Evolutionary conservation across 2,113 vertebrate species (phyloP).

Genomic region (Mugil cephalus): DNA sequence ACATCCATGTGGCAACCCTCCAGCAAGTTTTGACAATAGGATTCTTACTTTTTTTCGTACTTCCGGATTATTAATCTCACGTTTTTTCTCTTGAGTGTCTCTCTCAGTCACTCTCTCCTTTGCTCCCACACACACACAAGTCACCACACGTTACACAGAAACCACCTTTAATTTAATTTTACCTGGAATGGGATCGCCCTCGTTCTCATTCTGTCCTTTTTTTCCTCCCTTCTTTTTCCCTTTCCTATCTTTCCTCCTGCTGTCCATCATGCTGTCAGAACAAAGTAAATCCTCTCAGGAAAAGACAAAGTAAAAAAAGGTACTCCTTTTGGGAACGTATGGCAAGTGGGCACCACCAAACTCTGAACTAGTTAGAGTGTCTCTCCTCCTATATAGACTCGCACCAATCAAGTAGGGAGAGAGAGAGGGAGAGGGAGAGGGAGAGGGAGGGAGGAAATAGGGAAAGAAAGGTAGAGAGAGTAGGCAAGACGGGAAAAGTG

Average conservation of each 20-base stretch:
- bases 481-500: slow-evolving; percentile 58
- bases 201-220: slow-evolving; percentile 77
- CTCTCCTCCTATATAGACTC: slow-evolving; percentile 86
- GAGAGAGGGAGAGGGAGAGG: slow-evolving; percentile 43
- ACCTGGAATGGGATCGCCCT: slow-evolving; percentile 75
- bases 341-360: slow-evolving; percentile 78
- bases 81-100: slow-evolving; percentile 40
- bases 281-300: slow-evolving; percentile 82
- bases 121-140: slow-evolving; percentile 26
- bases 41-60: slow-evolving; percentile 58
- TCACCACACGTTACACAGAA: slow-evolving; percentile 32
- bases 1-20: slow-evolving; percentile 76
- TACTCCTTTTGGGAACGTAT: slow-evolving; percentile 81
- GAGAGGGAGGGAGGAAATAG: slow-evolving; percentile 58
- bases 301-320: slow-evolving; percentile 51
- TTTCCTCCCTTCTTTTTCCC: slow-evolving; percentile 79
- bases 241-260: slow-evolving; percentile 78
- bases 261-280: slow-evolving; percentile 83
- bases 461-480: slow-evolving; percentile 38
- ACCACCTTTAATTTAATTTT: slow-evolving; percentile 63
- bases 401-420: slow-evolving; percentile 80
- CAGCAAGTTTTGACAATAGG: slow-evolving; percentile 78
- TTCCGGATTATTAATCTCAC: slow-evolving; percentile 52
- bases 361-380: slow-evolving; percentile 81
- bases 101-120: slow-evolving; percentile 12